Percentiles rank a stretch among this genome's conserved stretches.
These are phyloP conservation scores for Premnoplex brunnescens DNA, from an alignment of 2,797 vertebrate species.

Conservation along the genomic window DNA sequence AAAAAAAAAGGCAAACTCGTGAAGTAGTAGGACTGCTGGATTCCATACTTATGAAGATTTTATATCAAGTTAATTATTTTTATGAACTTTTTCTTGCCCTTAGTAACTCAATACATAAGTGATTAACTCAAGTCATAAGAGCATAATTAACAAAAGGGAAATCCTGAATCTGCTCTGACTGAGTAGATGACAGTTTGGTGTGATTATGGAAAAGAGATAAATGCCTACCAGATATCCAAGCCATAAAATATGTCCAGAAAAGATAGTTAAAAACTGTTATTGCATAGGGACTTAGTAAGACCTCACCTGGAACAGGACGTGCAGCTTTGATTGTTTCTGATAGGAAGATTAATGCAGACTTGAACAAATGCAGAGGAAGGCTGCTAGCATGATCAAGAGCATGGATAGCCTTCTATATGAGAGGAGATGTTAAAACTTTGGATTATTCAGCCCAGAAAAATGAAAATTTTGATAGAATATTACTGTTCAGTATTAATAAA, in stretches of 20 bases:
- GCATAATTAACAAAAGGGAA: background rate
- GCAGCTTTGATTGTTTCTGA: background rate
- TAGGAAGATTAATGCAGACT: background rate
- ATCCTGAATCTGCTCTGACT: background rate
- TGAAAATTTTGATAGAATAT: background rate
- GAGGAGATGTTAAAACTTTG: background rate
- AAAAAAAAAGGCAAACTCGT: accelerated
- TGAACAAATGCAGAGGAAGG: background rate
- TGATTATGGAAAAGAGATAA: background rate
- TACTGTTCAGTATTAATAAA: background rate
- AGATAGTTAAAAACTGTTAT: background rate
- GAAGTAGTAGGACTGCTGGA: background rate
- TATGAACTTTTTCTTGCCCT: background rate
- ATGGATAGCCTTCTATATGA: background rate
- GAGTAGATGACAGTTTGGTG: background rate
- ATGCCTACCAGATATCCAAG: background rate
- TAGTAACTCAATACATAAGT: background rate
- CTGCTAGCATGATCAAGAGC: background rate
- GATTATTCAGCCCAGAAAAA: background rate
- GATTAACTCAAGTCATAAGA: background rate
- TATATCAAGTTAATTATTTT: background rate
- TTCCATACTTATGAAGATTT: background rate
- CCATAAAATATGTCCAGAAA: background rate
- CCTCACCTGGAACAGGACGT: background rate
- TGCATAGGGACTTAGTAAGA: background rate